A percentile compares a stretch with the other conserved stretches of the same genome.
These are phyloP conservation scores for Phrynocephalus versicolor DNA, from an alignment of 2,113 vertebrate genomes.

Conservation along the genomic window DNA sequence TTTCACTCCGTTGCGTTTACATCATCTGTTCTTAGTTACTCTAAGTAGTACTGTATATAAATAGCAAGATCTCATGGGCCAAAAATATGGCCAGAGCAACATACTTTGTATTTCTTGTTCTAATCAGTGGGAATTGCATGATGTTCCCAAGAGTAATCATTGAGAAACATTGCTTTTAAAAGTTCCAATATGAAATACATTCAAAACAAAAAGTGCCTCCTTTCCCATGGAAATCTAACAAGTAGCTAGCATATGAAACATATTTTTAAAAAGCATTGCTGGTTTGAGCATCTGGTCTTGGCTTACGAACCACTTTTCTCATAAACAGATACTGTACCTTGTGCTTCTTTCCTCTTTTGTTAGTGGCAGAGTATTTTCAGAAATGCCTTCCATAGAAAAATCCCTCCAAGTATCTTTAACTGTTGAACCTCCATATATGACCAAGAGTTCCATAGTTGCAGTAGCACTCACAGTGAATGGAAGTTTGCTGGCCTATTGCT, in stretches of 20 bases:
- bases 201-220: background rate
- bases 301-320: background rate
- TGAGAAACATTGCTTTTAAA: background rate
- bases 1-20: background rate
- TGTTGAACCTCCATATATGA: background rate
- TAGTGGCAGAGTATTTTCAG: background rate
- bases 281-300: background rate
- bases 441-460: background rate
- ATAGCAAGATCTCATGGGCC: background rate
- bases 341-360: background rate
- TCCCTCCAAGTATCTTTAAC: background rate
- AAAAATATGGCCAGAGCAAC: background rate
- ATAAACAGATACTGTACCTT: background rate
- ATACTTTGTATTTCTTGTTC: background rate
- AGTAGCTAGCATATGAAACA: background rate
- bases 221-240: background rate
- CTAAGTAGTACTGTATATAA: background rate
- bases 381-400: background rate
- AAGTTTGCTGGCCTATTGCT: slow-evolving; percentile 18
- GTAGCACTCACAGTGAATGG: background rate
- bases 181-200: background rate
- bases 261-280: background rate
- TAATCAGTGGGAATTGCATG: background rate
- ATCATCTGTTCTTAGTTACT: background rate
- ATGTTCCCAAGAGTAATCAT: background rate